phyloP scores from a whole-genome alignment of 2,888 invertebrate species.

The Melipona bicolor region DNA sequence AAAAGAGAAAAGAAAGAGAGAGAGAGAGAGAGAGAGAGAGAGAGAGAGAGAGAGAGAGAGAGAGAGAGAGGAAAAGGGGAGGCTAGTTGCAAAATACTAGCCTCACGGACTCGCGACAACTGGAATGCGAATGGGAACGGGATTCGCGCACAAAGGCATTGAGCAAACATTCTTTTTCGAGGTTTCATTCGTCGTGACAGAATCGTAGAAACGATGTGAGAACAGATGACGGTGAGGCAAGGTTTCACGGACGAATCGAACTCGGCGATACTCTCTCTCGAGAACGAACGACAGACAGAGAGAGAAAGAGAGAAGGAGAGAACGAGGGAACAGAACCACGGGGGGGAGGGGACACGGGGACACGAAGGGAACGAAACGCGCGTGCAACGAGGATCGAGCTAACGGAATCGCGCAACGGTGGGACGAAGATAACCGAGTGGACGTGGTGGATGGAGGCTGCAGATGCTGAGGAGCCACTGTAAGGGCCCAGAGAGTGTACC shows the following conservation, averaged over 20 bases:
- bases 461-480: conserved; percentile 83
- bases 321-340: conserved; percentile 5
- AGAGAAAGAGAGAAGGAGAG: conserved; percentile 5
- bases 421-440: conserved; percentile 70
- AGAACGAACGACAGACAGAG: conserved; percentile 9
- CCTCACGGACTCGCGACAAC: conserved; percentile 53
- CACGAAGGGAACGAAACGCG: conserved; percentile 9
- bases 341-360: background rate
- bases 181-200: conserved; percentile 70
- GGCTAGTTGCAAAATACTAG: conserved; percentile 57
- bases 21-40: background rate
- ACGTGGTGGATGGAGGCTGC: conserved; percentile 76
- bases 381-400: conserved; percentile 40
- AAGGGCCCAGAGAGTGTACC: conserved; percentile 83
- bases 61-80: conserved; percentile 11
- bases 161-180: conserved; percentile 70
- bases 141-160: conserved; percentile 70
- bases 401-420: conserved; percentile 54
- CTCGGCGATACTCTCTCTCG: conserved; percentile 55
- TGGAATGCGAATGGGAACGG: conserved; percentile 66
- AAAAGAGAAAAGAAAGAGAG: background rate
- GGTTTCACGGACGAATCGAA: conserved; percentile 72
- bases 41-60: background rate
- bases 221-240: conserved; percentile 71
- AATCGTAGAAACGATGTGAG: conserved; percentile 74